These are phyloP conservation scores for Centropus unirufus DNA, from an alignment of 2,113 vertebrate genomes.

Conservation along the genomic window DNA sequence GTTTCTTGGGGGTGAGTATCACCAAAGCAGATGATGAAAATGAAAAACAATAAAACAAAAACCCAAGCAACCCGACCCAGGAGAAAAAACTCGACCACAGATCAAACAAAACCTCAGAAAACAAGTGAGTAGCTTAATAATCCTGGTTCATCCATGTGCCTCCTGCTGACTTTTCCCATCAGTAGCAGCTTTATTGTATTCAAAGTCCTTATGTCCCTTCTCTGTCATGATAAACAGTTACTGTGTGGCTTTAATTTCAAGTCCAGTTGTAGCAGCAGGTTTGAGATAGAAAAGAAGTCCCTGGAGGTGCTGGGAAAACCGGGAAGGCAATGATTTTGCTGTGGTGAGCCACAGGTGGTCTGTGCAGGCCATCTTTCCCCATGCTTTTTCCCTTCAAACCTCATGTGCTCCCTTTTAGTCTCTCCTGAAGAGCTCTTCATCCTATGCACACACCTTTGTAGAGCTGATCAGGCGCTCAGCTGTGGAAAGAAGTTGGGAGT, in stretches of 20 bases:
- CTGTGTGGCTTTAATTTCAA: neutral
- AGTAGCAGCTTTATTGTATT: neutral
- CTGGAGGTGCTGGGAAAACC: neutral
- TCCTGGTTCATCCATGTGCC: neutral
- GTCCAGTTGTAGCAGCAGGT: neutral
- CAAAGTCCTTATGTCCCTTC: neutral
- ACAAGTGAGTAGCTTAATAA: neutral
- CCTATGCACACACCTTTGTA: accelerated
- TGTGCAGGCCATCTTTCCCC: neutral
- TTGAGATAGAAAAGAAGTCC: neutral
- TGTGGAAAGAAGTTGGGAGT: neutral
- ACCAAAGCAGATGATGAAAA: neutral
- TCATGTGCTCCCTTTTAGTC: neutral
- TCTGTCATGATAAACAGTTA: neutral
- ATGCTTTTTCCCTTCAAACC: neutral
- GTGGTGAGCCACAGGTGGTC: neutral
- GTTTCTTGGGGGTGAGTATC: neutral
- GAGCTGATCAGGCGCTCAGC: neutral
- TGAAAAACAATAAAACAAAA: neutral
- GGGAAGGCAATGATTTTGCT: neutral
- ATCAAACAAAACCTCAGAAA: neutral
- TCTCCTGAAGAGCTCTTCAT: accelerated
- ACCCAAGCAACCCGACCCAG: neutral
- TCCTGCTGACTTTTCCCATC: neutral
- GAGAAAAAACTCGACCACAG: neutral